A percentile compares a stretch with the other conserved stretches of the same genome.
phyloP scores from a whole-genome alignment of 2,113 vertebrate genomes.

The Pipa parva region DNA sequence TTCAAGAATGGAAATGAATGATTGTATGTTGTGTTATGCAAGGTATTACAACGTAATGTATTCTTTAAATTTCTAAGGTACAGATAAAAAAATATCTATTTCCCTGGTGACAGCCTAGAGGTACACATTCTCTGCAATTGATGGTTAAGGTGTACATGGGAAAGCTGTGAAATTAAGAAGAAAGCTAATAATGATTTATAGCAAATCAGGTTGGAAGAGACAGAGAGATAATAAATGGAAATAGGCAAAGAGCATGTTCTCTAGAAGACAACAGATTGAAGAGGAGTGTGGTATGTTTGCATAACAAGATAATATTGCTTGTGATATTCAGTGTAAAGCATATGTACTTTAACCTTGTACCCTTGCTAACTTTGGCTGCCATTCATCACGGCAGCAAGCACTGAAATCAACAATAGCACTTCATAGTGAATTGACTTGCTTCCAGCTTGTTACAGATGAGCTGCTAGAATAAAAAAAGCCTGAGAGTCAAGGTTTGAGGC shows the following conservation, averaged over 20 bases:
- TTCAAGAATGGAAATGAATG: too few species aligned
- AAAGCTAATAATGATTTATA: constrained; percentile 11
- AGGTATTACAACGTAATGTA: too few species aligned
- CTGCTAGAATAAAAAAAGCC: not conserved
- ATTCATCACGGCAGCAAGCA: constrained; percentile 24
- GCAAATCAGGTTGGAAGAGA: not conserved
- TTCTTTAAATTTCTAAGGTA: too few species aligned
- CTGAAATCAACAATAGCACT: constrained; percentile 10
- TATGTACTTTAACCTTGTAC: constrained; percentile 5
- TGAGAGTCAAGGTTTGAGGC: too few species aligned
- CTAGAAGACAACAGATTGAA: constrained; percentile 20
- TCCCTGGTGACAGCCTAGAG: not conserved
- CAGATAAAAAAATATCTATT: not conserved
- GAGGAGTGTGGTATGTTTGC: constrained; percentile 23
- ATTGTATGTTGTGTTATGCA: too few species aligned
- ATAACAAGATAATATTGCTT: constrained; percentile 15
- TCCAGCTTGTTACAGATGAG: not conserved
- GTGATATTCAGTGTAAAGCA: constrained; percentile 13
- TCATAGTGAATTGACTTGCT: not conserved
- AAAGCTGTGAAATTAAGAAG: not conserved
- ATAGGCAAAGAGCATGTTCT: constrained; percentile 12
- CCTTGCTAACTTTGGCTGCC: not conserved
- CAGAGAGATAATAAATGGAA: not conserved
- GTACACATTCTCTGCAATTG: not conserved
- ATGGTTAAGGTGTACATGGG: not conserved